Evolutionary conservation across 2,113 vertebrate species (phyloP).

Genomic region (Irena cyanogastra): DNA sequence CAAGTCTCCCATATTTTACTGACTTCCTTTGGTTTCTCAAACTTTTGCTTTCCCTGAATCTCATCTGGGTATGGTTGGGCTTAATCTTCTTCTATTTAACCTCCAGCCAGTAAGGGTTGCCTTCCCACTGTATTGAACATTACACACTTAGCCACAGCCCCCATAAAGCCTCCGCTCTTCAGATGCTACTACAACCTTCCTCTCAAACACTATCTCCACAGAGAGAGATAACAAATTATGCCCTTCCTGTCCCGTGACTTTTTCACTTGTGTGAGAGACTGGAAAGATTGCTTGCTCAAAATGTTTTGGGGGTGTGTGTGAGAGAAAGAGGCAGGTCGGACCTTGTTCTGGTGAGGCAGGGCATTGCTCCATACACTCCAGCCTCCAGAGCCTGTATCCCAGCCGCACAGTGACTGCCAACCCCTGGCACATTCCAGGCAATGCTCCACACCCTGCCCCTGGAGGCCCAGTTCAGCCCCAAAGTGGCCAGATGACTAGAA

Average conservation of each 20-base stretch:
- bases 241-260: not conserved
- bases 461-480: not conserved
- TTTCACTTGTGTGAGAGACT: not conserved
- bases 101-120: not conserved
- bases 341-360: not conserved
- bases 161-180: not conserved
- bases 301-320: not conserved
- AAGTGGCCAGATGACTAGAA: not conserved
- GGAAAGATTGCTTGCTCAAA: not conserved
- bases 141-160: not conserved
- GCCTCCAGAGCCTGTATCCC: no score
- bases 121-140: not conserved
- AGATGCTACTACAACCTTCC: not conserved
- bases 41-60: not conserved
- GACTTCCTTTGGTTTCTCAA: not conserved
- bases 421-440: no score
- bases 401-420: no score
- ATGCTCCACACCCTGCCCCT: not conserved
- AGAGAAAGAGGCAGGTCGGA: fast-evolving
- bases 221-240: not conserved
- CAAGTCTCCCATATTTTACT: not conserved
- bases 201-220: not conserved
- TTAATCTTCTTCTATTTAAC: not conserved
- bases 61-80: not conserved
- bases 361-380: no score